phyloP scores from a whole-genome alignment of 30 jellyfish, hydroid and myxozoan species.

The Hydra vulgaris region DNA sequence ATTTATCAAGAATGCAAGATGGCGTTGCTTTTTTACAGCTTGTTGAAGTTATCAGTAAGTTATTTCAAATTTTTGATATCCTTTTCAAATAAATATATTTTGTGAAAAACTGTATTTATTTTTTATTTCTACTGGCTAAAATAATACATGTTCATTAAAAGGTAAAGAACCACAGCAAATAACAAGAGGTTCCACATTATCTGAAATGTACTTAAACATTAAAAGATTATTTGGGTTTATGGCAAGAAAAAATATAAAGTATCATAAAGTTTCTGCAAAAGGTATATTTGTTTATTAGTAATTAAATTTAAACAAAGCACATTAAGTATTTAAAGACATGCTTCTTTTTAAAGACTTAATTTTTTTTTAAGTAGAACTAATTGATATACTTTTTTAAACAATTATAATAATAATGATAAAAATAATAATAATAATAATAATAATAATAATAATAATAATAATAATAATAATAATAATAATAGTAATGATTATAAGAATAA shows the following conservation, averaged over 20 bases:
- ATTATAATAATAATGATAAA: too few species aligned
- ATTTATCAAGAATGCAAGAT: slow-evolving; percentile 54
- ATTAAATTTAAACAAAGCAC: not conserved
- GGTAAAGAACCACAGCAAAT: not conserved
- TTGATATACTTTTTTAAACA: too few species aligned
- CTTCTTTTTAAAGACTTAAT: too few species aligned
- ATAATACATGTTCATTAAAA: not conserved
- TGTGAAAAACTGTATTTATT: not conserved
- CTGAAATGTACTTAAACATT: slow-evolving; percentile 65
- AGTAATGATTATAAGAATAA: too few species aligned
- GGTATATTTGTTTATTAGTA: slow-evolving; percentile 27
- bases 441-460: too few species aligned
- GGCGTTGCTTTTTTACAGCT: slow-evolving; percentile 86
- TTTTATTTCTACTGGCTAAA: not conserved
- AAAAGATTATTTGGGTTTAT: slow-evolving; percentile 47
- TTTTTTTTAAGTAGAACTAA: too few species aligned
- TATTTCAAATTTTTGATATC: not conserved
- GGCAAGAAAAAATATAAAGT: slow-evolving; percentile 56
- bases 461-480: too few species aligned
- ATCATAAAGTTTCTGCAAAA: slow-evolving; percentile 59
- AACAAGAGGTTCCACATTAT: not conserved
- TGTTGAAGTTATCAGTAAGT: slow-evolving; percentile 72
- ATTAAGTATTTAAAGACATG: too few species aligned
- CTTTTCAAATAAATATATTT: not conserved
- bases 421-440: too few species aligned